phyloP scores from a whole-genome alignment of 1,140 invertebrate genomes.

The Philotrypesis tridentata region DNA sequence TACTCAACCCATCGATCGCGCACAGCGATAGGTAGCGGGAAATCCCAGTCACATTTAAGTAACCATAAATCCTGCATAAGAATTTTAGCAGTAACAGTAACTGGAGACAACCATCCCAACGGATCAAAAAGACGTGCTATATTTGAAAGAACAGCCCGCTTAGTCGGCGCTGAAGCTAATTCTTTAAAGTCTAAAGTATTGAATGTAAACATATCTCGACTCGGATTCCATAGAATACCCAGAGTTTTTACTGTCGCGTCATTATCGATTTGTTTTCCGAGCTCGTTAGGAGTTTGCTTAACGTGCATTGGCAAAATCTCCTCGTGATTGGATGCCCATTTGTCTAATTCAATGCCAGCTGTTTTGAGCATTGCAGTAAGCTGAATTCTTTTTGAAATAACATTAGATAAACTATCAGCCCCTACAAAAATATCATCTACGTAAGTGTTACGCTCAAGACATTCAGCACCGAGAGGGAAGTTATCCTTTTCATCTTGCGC shows the following conservation, averaged over 20 bases:
- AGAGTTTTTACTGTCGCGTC: conserved; percentile 8
- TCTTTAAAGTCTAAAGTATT: not conserved
- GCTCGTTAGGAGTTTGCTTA: not conserved
- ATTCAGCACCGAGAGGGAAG: not conserved
- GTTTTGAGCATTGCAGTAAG: not conserved
- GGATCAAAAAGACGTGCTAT: no score
- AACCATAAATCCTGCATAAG: conserved; percentile 57
- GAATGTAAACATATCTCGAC: not conserved
- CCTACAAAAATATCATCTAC: conserved; percentile 40
- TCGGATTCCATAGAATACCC: conserved; percentile 8
- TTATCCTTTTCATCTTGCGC: not conserved
- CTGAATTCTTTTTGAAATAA: not conserved
- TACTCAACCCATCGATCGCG: not conserved
- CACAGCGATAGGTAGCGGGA: conserved; percentile 52
- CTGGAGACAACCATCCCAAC: conserved; percentile 35
- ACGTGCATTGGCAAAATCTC: not conserved
- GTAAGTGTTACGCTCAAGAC: not conserved
- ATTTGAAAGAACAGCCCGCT: no score
- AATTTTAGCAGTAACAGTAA: conserved; percentile 54
- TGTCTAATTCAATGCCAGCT: conserved; percentile 15
- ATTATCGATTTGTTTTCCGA: not conserved
- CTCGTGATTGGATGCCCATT: conserved; percentile 7
- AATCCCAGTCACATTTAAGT: conserved; percentile 51
- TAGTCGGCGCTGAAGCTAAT: not conserved
- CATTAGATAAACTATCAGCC: not conserved